Evolutionary conservation across 1,140 invertebrate genomes (phyloP).

Genomic region (Drosophila kurseongensis): DNA sequence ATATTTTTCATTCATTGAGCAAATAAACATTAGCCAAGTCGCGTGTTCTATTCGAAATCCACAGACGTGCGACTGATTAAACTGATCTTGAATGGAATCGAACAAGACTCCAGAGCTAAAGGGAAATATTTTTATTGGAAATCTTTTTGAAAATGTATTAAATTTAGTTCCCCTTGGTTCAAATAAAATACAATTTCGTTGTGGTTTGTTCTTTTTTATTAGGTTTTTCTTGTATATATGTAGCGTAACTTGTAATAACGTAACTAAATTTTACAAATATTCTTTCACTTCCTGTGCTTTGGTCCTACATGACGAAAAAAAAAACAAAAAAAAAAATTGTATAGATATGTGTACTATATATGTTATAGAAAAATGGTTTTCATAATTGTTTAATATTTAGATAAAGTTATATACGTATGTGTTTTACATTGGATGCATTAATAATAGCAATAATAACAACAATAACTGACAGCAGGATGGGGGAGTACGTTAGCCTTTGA

Average conservation of each 20-base stretch:
- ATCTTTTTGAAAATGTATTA: too few relatives aligned
- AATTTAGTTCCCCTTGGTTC: background rate
- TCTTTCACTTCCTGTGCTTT: slow-evolving; percentile 58
- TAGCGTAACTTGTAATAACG: slow-evolving; percentile 56
- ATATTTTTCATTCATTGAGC: slow-evolving; percentile 55
- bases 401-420: slow-evolving; percentile 50
- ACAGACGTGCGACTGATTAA: slow-evolving; percentile 24
- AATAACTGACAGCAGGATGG: slow-evolving; percentile 70
- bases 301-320: slow-evolving; percentile 54
- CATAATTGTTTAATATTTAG: slow-evolving; percentile 46
- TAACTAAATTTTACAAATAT: slow-evolving; percentile 61
- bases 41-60: slow-evolving; percentile 42
- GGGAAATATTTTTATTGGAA: too few relatives aligned
- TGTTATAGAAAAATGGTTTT: slow-evolving; percentile 35
- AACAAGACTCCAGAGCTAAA: background rate
- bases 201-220: slow-evolving; percentile 48
- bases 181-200: slow-evolving; percentile 3
- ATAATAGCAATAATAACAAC: slow-evolving; percentile 73
- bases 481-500: background rate
- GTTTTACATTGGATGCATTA: slow-evolving; percentile 54
- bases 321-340: slow-evolving; percentile 41
- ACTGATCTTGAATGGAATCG: background rate
- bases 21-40: slow-evolving; percentile 65
- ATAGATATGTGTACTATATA: slow-evolving; percentile 29
- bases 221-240: slow-evolving; percentile 44